Evolutionary conservation across 1,140 invertebrate genomes (phyloP).

Genomic region (Halyomorpha halys): DNA sequence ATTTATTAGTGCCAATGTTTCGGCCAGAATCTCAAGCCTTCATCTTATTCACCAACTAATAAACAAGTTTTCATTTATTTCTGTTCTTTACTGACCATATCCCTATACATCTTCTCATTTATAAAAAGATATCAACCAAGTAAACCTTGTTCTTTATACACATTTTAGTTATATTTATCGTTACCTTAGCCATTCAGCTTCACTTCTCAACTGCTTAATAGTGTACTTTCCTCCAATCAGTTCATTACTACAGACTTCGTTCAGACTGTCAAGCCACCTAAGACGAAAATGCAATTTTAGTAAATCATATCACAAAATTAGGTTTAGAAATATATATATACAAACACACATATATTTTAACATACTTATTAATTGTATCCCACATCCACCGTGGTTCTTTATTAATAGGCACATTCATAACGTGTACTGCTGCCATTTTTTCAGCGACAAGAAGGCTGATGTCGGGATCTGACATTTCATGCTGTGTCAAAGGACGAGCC

Average conservation of each 20-base stretch:
- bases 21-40: too few species aligned
- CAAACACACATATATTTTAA: neutral
- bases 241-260: slow-evolving; percentile 18
- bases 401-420: slow-evolving; percentile 82
- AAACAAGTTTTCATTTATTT: too few species aligned
- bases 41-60: too few species aligned
- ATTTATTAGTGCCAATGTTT: too few species aligned
- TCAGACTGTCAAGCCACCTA: slow-evolving; percentile 29
- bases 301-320: neutral
- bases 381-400: slow-evolving; percentile 91
- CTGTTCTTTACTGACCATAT: too few species aligned
- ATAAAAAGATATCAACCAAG: too few species aligned
- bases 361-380: slow-evolving; percentile 71
- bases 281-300: slow-evolving; percentile 14
- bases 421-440: slow-evolving; percentile 85
- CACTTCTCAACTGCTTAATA: slow-evolving; percentile 13
- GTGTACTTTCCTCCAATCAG: neutral
- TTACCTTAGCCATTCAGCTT: slow-evolving; percentile 24
- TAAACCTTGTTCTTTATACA: too few species aligned
- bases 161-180: too few species aligned
- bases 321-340: neutral
- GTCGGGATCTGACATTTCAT: slow-evolving; percentile 63
- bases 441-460: slow-evolving; percentile 74
- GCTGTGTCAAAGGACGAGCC: slow-evolving; percentile 69
- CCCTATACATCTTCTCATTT: too few species aligned